Evolutionary conservation across 2,888 invertebrate genomes (phyloP), one percentile per base, ranked within the genome.

Genomic region (Synergus gifuensis): DNA sequence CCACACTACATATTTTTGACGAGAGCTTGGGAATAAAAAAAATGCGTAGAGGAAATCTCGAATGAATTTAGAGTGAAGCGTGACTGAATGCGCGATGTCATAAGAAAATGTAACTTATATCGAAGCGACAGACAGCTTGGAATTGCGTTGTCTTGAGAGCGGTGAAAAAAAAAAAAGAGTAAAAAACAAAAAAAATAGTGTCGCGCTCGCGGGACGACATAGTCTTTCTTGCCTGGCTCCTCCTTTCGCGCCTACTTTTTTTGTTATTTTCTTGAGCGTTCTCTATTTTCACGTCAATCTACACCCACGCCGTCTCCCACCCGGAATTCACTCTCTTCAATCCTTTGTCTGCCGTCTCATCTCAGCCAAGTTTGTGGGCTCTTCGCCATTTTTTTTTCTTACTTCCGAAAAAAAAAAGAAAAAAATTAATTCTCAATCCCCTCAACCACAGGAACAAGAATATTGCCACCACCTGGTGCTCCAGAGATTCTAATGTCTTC

Each of bases 41-140:
- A 60, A 60, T 60, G 60, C 11, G n/a, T 40, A 77, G 76, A 83
- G 83, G 83, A 86, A 86, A 84, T 85, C 81, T 78, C 81, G 82
- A 82, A 66, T 80, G 82, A 66, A 80, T 78, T 73, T 46, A 76
- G 80, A 76, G 79, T 84, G 84, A 83, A 84, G 84, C 85, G 82
- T 85, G 84, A 84, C 85, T 84, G 18, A 8, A 54, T 54, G 60
- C 69, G 80, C 79, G 78, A 86, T 83, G 86, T 85, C 85, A 85
- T 84, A 84, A 85, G 86, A 84, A 83, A 85, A 86, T 85, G 84
- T 84, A 86, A 86, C 83, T 86, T 85, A 82, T 86, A 84, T 86
- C 85, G 85, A 85, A 81, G 73, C 81, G 85, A 83, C 84, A 83
- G 85, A 84, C 86, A 85, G 84, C 79, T 84, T 83, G 85, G 85